phyloP scores from a whole-genome alignment of 2,797 vertebrate genomes.

The Cynopterus sphinx region DNA sequence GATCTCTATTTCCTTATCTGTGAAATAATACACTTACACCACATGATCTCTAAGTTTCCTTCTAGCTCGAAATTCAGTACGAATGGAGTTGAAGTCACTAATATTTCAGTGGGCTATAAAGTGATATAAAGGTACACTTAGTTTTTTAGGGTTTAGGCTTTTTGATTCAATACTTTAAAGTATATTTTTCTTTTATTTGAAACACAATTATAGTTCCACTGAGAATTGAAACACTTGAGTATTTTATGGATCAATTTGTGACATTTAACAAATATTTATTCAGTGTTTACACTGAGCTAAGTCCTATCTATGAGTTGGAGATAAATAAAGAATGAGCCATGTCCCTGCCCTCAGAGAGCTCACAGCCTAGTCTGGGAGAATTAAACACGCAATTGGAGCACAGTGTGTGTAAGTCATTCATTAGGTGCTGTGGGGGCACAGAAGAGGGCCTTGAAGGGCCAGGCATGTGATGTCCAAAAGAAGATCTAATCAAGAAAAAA shows the following conservation, averaged over 20 bases:
- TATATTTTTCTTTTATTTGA: not conserved
- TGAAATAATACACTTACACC: not conserved
- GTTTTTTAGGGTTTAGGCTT: not conserved
- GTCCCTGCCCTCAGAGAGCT: not conserved
- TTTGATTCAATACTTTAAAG: not conserved
- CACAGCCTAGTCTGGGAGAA: not conserved
- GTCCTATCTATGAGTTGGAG: not conserved
- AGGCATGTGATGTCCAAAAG: not conserved
- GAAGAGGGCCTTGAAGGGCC: not conserved
- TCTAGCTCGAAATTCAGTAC: not conserved
- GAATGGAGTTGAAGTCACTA: not conserved
- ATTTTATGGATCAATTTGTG: not conserved
- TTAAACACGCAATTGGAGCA: not conserved
- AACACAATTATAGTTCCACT: not conserved
- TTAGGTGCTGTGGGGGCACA: not conserved
- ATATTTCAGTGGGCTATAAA: not conserved
- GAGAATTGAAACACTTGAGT: not conserved
- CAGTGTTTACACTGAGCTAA: not conserved
- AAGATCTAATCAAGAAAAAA: not conserved
- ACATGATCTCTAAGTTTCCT: not conserved
- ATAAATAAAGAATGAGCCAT: not conserved
- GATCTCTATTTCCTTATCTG: not conserved
- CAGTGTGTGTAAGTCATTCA: not conserved
- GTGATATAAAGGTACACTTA: not conserved
- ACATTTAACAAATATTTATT: not conserved